These are phyloP conservation scores for Smittia aterrima DNA, from an alignment of 2,888 invertebrate species.

Conservation along the genomic window DNA sequence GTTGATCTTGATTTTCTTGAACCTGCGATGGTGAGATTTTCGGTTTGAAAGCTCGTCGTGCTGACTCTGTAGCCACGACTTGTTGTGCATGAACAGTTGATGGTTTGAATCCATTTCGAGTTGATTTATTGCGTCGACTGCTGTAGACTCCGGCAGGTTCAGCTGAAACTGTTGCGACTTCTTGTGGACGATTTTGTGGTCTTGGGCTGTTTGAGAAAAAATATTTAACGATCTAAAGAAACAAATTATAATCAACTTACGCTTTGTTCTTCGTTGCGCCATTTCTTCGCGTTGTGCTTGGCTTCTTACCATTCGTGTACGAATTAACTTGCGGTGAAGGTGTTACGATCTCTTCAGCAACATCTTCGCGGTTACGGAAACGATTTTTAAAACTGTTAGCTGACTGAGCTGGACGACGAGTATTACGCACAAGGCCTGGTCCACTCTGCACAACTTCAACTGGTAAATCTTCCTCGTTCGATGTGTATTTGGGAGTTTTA, in stretches of 20 bases:
- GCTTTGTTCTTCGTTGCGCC: slow-evolving; percentile 14
- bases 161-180: slow-evolving; percentile 63
- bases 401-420: slow-evolving; percentile 57
- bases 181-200: neutral
- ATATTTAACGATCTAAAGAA: neutral
- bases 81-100: slow-evolving; percentile 50
- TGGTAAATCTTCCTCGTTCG: slow-evolving; percentile 30
- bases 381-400: slow-evolving; percentile 61
- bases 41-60: slow-evolving; percentile 68
- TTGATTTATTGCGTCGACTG: slow-evolving; percentile 58
- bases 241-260: slow-evolving; percentile 38
- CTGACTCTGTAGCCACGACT: slow-evolving; percentile 42
- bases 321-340: slow-evolving; percentile 20
- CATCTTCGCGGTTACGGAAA: slow-evolving; percentile 51
- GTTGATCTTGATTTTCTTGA: slow-evolving; percentile 58
- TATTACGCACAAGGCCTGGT: slow-evolving; percentile 54
- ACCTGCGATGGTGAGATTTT: slow-evolving; percentile 59
- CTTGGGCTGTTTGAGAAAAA: neutral
- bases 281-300: neutral
- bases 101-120: slow-evolving; percentile 52
- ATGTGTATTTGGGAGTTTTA: slow-evolving; percentile 48
- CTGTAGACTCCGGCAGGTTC: slow-evolving; percentile 50
- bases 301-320: neutral
- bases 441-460: slow-evolving; percentile 57
- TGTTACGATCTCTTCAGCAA: slow-evolving; percentile 41